Evolutionary conservation across 2,888 invertebrate genomes (phyloP).

Genomic region (Chrysina gloriosa): DNA sequence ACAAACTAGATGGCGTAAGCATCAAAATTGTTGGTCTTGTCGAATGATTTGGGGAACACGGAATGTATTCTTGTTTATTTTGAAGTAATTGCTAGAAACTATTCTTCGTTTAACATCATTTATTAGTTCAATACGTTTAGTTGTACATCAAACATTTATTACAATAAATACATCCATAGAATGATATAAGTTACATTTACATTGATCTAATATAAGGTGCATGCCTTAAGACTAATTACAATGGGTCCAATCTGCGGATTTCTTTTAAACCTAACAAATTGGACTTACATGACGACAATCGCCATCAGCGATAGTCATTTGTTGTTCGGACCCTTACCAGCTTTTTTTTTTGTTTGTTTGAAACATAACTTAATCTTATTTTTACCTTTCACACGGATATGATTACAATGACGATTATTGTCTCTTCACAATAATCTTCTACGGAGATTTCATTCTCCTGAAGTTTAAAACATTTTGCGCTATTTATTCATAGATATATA

Average conservation of each 20-base stretch:
- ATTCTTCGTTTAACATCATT: slow-evolving; percentile 8
- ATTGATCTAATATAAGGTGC: slow-evolving; percentile 46
- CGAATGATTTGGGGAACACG: too few relatives aligned
- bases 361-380: slow-evolving; percentile 52
- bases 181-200: slow-evolving; percentile 25
- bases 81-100: neutral
- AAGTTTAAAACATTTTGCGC: slow-evolving; percentile 54
- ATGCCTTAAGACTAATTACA: slow-evolving; percentile 47
- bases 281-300: slow-evolving; percentile 30
- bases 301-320: slow-evolving; percentile 54
- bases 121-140: slow-evolving; percentile 24
- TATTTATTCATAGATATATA: slow-evolving; percentile 34
- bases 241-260: slow-evolving; percentile 42
- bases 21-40: too few relatives aligned
- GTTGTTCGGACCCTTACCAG: slow-evolving; percentile 68
- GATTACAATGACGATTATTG: slow-evolving; percentile 65
- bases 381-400: slow-evolving; percentile 43
- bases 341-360: slow-evolving; percentile 53
- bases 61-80: too few relatives aligned
- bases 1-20: too few relatives aligned
- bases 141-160: slow-evolving; percentile 62
- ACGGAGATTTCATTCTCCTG: slow-evolving; percentile 51
- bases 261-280: slow-evolving; percentile 7
- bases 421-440: slow-evolving; percentile 67
- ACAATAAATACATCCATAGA: slow-evolving; percentile 47